Evolutionary conservation across 2,888 invertebrate genomes (phyloP).

Genomic region (Caenorhabditis afra): DNA sequence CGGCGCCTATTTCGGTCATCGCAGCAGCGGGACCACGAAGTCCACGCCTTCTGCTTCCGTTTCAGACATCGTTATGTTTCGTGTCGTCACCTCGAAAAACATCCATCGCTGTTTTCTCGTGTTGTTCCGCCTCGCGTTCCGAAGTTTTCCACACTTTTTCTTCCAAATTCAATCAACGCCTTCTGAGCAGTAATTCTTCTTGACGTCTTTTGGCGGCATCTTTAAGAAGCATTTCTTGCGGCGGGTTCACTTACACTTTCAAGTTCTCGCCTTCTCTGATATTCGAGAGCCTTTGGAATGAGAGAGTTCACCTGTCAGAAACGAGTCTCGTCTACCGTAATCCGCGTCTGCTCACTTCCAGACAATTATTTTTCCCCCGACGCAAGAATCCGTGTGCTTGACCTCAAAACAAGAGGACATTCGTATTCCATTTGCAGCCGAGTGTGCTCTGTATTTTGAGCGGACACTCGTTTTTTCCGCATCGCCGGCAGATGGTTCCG

Average conservation of each 20-base stretch:
- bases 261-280: no score
- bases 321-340: no score
- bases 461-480: neutral
- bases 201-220: neutral
- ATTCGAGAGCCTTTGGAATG: no score
- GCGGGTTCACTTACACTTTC: neutral
- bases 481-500: neutral
- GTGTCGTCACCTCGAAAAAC: slow-evolving; percentile 10
- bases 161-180: slow-evolving; percentile 30
- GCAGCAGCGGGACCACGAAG: slow-evolving; percentile 17
- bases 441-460: no score
- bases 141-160: slow-evolving; percentile 18
- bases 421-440: no score
- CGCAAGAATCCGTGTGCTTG: no score
- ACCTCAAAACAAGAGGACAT: no score
- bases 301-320: no score
- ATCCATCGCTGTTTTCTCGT: neutral
- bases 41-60: neutral
- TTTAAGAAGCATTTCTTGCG: neutral
- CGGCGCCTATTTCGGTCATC: slow-evolving; percentile 21
- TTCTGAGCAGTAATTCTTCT: slow-evolving; percentile 1
- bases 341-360: no score
- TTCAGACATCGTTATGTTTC: slow-evolving; percentile 5
- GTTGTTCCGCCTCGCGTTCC: neutral
- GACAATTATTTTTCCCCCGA: no score